Conservation (phyloP, 2,888 invertebrate genomes). For the Eristalis arbustorum region DNA sequence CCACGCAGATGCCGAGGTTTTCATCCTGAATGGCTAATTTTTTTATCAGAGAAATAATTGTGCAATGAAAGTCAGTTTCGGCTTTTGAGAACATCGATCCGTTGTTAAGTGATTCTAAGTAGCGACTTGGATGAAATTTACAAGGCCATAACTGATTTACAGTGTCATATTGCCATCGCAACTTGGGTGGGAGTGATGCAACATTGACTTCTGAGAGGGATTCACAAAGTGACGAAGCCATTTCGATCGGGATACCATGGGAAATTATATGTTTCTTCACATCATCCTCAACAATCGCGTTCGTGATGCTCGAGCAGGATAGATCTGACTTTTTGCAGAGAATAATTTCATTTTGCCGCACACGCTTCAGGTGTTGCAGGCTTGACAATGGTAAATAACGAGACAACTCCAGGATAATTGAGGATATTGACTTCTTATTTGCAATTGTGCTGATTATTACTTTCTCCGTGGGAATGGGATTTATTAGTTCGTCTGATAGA, state of each 20-base stretch:
- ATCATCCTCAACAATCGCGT: neutral
- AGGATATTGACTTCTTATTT: conserved; percentile 84
- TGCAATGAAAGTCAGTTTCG: conserved; percentile 82
- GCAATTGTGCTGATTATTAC: conserved; percentile 84
- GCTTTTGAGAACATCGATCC: conserved; percentile 83
- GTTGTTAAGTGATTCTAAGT: conserved; percentile 85
- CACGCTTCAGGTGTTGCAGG: conserved; percentile 88
- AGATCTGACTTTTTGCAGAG: conserved; percentile 77
- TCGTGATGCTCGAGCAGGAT: neutral
- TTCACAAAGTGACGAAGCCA: conserved; percentile 71
- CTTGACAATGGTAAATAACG: conserved; percentile 83
- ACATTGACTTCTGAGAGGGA: conserved; percentile 83
- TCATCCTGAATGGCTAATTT: conserved; percentile 74
- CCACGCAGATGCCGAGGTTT: conserved; percentile 85
- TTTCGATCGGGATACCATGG: conserved; percentile 34
- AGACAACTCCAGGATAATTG: conserved; percentile 83
- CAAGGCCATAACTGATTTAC: conserved; percentile 88
- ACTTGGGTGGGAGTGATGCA: conserved; percentile 83
- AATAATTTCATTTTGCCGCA: conserved; percentile 83
- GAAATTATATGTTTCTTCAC: neutral
- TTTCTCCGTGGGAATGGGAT: conserved; percentile 81
- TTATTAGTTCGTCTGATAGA: conserved; percentile 82
- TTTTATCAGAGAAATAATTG: conserved; percentile 82
- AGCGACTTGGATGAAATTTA: conserved; percentile 90
- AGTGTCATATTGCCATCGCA: conserved; percentile 85